These are phyloP conservation scores for Ochropleura plecta DNA, from an alignment of 2,888 invertebrate species.

Conservation along the genomic window DNA sequence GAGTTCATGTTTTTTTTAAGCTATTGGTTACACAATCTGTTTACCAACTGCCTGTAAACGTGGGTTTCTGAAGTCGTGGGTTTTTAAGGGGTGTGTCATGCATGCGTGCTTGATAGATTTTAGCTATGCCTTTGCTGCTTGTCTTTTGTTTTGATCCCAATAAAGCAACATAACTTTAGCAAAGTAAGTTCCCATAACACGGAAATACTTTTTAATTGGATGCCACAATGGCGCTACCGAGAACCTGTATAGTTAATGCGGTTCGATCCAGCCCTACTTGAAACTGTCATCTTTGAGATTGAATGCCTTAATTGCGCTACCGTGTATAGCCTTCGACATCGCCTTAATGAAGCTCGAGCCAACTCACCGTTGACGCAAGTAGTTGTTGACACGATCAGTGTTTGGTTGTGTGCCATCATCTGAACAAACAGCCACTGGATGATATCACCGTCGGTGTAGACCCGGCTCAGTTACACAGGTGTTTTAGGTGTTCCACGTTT, in stretches of 20 bases:
- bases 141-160: neutral
- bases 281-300: neutral
- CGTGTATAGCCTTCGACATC: slow-evolving; percentile 26
- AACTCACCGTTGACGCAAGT: slow-evolving; percentile 82
- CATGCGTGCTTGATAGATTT: neutral
- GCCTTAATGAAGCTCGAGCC: slow-evolving; percentile 75
- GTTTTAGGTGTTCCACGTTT: slow-evolving; percentile 50
- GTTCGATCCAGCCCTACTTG: neutral
- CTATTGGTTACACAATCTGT: no score
- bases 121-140: neutral
- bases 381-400: slow-evolving; percentile 72
- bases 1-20: neutral
- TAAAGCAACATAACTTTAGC: neutral
- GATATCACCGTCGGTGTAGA: slow-evolving; percentile 78
- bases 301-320: neutral
- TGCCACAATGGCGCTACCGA: neutral
- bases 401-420: slow-evolving; percentile 72
- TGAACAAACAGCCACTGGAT: slow-evolving; percentile 79
- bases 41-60: neutral
- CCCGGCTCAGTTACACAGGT: slow-evolving; percentile 71
- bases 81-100: neutral
- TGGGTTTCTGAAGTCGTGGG: neutral
- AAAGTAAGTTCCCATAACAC: neutral
- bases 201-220: neutral
- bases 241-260: neutral